Evolutionary conservation across 2,797 vertebrate species (phyloP), one percentile per base, ranked within the genome.

Genomic region (Denticeps clupeoides): DNA sequence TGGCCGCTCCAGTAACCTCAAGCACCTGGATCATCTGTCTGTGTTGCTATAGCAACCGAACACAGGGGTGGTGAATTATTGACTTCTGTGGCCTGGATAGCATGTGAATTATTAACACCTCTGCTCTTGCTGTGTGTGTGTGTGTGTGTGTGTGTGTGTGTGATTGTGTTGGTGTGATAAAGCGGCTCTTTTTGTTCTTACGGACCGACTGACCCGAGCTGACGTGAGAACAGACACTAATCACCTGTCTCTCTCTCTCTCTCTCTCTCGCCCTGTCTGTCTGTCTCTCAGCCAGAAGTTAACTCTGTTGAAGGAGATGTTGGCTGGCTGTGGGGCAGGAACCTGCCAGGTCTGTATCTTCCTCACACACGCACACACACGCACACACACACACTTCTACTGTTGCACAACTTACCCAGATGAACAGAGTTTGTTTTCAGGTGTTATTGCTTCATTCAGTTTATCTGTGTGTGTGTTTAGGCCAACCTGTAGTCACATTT

Each of bases 271-370:
- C 1, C 13, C 12, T 11, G 38, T 32, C 24, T 38, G 29, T 53
- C 15, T 41, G 53, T 28, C 18, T 52, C 51, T 27, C 61, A 98
- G 94, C 70, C 80, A 87, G 56, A 93, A 91, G 72, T 78, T 98
- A 72, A 97, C 93, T 0, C 68, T 98, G 60, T 1, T 84, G 13
- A 80, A 77, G 69, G 84, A 87, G 84, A 98, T 99, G 95, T 69
- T 96, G 82, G 95, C 95, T 0, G 94, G 95, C 31, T 99, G 95
- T 0, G 94, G 95, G 0, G 95, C 95, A 0, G 95, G 95, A 44
- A 94, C 89, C 52, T 99, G 95, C 75, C 94, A 98, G 84, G 95
- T 99, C 65, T 78, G 78, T 75, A 41, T 56, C 16, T 13, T 53
- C 15, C 9, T 33, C 38, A 24, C 23, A 27, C 44, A 42, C 7